A percentile compares a stretch with the other conserved stretches of the same genome.
phyloP scores from a whole-genome alignment of 2,797 vertebrate genomes.

The Silurus lanzhouensis region DNA sequence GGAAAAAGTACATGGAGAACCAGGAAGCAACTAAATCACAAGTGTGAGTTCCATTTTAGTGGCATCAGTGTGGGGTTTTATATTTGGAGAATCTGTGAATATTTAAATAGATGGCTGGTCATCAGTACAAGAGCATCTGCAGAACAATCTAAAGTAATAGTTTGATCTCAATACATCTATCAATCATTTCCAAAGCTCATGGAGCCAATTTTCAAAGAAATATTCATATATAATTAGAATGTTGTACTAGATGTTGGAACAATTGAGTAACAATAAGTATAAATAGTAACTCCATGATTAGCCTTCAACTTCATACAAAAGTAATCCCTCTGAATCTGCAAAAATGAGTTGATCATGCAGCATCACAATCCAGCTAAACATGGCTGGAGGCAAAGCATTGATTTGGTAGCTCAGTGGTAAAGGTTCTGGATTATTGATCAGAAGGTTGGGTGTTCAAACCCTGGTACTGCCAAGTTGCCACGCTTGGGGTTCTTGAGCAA shows the following conservation, averaged over 20 bases:
- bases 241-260: background rate
- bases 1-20: constrained; percentile 13
- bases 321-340: background rate
- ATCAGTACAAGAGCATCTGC: background rate
- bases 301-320: background rate
- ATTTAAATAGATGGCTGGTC: background rate
- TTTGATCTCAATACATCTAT: background rate
- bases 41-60: background rate
- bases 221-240: background rate
- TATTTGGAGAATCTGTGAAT: background rate
- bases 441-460: too few relatives aligned
- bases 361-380: background rate
- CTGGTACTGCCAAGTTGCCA: too few relatives aligned
- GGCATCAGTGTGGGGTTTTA: background rate
- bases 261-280: background rate
- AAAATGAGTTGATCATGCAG: background rate
- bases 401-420: background rate
- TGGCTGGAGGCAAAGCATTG: background rate
- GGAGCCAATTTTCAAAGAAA: background rate
- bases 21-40: background rate
- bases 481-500: too few relatives aligned
- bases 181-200: background rate
- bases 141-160: background rate
- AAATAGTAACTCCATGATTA: background rate
- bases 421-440: too few relatives aligned